phyloP scores from a whole-genome alignment of 2,113 vertebrate genomes.

The Delphinapterus leucas region DNA sequence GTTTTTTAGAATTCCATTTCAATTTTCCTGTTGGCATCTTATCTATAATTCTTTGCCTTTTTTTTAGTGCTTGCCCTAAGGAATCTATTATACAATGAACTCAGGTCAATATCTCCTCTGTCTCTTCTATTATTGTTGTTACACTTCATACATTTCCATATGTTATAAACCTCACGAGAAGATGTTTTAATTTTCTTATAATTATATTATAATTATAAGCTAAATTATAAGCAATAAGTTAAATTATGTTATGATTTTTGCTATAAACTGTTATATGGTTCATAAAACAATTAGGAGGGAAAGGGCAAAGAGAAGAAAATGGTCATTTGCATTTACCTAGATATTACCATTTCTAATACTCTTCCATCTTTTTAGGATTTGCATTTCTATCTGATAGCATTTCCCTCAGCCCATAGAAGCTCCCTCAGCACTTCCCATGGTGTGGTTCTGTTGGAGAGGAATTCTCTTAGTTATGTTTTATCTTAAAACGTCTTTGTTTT shows the following conservation, averaged over 20 bases:
- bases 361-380: neutral
- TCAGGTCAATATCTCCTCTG: neutral
- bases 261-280: neutral
- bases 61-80: neutral
- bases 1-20: neutral
- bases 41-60: neutral
- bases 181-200: neutral
- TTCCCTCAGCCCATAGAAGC: neutral
- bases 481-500: neutral
- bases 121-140: neutral
- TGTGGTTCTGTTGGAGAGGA: neutral
- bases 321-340: neutral
- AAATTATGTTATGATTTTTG: neutral
- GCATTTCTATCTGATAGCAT: neutral
- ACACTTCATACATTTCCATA: neutral
- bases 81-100: neutral
- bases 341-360: neutral
- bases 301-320: neutral
- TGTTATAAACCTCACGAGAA: neutral
- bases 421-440: neutral
- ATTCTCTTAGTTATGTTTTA: neutral
- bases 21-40: neutral
- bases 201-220: too few species aligned
- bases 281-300: neutral
- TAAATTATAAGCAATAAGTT: too few species aligned